Conservation (phyloP, 2,888 invertebrate genomes). For the Tholera decimalis region DNA sequence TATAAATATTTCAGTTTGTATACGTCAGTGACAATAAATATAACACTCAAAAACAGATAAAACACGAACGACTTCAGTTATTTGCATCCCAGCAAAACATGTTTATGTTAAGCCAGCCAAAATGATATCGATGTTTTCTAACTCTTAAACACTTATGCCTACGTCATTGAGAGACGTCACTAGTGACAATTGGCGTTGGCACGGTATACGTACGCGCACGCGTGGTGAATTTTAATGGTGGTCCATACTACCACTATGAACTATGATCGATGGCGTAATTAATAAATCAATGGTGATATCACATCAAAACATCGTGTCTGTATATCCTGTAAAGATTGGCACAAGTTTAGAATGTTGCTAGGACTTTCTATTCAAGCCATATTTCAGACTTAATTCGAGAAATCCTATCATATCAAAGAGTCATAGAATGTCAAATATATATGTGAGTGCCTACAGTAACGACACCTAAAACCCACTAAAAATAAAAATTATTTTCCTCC, state of each 20-base stretch:
- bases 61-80: conserved; percentile 35
- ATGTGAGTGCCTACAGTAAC: too few species aligned
- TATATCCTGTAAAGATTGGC: background rate
- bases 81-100: conserved; percentile 59
- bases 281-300: background rate
- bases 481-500: too few species aligned
- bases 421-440: too few species aligned
- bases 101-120: conserved; percentile 61
- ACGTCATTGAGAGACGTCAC: conserved; percentile 46
- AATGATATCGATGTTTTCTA: conserved; percentile 52
- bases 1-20: conserved; percentile 15
- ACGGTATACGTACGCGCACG: conserved; percentile 47
- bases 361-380: background rate
- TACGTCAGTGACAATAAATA: conserved; percentile 35
- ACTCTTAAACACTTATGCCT: conserved; percentile 35
- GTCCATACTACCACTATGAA: conserved; percentile 26
- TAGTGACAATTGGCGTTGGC: conserved; percentile 30
- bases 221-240: conserved; percentile 21
- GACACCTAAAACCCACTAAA: too few species aligned
- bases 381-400: background rate
- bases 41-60: conserved; percentile 30
- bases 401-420: too few species aligned
- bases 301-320: background rate
- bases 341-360: background rate
- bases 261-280: conserved; percentile 11